Base-by-base conservation (phyloP, 2,888 invertebrate genomes). In the Graphium colonna region DNA sequence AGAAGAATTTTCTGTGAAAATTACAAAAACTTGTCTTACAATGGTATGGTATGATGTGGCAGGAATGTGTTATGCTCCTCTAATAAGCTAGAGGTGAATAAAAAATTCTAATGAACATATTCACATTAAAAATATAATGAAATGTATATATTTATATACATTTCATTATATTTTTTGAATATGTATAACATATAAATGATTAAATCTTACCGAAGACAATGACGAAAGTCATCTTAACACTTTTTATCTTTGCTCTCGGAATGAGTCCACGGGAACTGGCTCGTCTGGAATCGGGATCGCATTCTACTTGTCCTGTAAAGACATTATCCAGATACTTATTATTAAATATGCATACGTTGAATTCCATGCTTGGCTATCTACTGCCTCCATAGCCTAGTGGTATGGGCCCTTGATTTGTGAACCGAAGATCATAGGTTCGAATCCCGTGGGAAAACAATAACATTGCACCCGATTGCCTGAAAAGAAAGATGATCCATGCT, bases 221-320 rank as follows among this genome's bases (percentile, higher is more conserved):
- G 64, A 97, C 97, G 64, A 98, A 95, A 1, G 98, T 98, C 97
- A 98, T 98, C 86, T 98, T 98, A 58, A 98, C 96, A 54, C 97
- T 98, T 90, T 98, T 98, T 70, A 98, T 96, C 90, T 98, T 98
- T 41, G 98, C 98, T 63, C 96, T 91, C 0, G 98, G 98, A 73
- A 98, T 98, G 47, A 98, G 92, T 16, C 98, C 98, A 48, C 97
- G 91, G 0, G 97, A 97, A 69, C 97, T 97, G 17, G 97, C 96
- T 51, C 97, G 91, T 55, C 95, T 89, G 1, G 94, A 93, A 60
- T 91, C 90, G 5, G 90, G 87, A 57, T 90, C 90, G 54, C 85
- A 87, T 60, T 89, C 89, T 44, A 85, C 67, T 59, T 87, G 86
- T 60, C 88, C 88, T 89, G 78, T 12, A 44, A 40, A 13, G n/a